These are phyloP conservation scores for Calyptomena viridis DNA, from an alignment of 2,113 vertebrate species.

Conservation along the genomic window DNA sequence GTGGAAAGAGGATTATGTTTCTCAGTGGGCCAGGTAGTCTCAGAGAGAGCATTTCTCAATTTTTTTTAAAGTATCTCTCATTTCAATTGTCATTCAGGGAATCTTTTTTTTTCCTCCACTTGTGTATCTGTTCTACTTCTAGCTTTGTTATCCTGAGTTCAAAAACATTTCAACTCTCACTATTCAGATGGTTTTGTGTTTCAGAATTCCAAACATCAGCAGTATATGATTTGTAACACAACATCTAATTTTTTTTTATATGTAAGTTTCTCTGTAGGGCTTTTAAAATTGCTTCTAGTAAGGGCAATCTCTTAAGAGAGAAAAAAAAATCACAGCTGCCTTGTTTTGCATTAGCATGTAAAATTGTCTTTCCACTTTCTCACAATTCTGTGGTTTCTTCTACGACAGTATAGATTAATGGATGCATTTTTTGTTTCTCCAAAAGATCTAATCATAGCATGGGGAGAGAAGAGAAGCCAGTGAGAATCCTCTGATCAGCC, in stretches of 20 bases:
- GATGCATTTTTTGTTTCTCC: constrained; percentile 6
- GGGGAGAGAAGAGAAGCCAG: not conserved
- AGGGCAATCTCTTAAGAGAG: not conserved
- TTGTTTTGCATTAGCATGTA: not conserved
- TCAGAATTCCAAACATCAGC: constrained; percentile 1
- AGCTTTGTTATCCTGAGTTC: not conserved
- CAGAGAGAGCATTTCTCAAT: not conserved
- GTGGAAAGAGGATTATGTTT: constrained; percentile 1
- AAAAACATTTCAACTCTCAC: not conserved
- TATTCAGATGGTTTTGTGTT: not conserved
- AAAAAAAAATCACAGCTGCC: not conserved
- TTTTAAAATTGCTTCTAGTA: not conserved
- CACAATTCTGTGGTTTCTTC: constrained; percentile 14
- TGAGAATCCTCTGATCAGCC: not conserved
- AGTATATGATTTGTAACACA: not conserved
- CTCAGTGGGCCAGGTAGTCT: not conserved
- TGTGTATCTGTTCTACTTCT: not conserved
- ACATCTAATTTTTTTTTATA: constrained; percentile 6
- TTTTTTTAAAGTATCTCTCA: not conserved
- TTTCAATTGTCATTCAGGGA: not conserved
- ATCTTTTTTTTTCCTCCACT: not conserved
- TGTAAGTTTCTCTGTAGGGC: not conserved
- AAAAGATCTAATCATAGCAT: not conserved
- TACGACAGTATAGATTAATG: not conserved
- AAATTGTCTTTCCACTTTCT: not conserved